A percentile compares a stretch with the other conserved stretches of the same genome.
Conservation (phyloP, 2,797 vertebrate genomes). For the Notolabrus celidotus region DNA sequence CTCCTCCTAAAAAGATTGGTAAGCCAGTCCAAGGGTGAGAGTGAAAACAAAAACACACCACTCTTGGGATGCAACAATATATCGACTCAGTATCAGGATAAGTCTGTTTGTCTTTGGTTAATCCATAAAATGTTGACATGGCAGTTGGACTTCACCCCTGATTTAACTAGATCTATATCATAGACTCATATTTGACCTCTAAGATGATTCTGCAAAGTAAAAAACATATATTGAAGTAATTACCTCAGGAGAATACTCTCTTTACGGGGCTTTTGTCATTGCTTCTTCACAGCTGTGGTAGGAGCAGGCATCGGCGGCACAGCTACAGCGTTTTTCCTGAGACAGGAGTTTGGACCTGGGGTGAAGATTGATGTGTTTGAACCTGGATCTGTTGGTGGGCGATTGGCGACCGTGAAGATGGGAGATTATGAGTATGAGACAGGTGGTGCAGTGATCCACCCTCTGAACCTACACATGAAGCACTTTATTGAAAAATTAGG, state of each 20-base stretch:
- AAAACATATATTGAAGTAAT: no score
- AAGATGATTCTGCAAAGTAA: neutral
- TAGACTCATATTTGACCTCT: no score
- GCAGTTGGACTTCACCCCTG: no score
- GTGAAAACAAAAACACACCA: neutral
- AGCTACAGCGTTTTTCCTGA: conserved; percentile 89
- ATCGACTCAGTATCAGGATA: no score
- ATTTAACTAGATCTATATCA: no score
- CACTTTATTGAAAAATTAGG: conserved; percentile 92
- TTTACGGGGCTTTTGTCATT: conserved; percentile 1
- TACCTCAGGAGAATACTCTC: neutral
- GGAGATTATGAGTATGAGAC: conserved; percentile 88
- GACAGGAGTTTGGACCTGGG: conserved; percentile 90
- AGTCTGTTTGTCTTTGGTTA: no score
- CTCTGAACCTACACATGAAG: conserved; percentile 97
- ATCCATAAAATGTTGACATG: no score
- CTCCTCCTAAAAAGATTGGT: conserved; percentile 84
- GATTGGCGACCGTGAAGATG: conserved; percentile 86
- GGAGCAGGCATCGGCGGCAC: conserved; percentile 93
- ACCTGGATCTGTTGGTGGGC: conserved; percentile 86
- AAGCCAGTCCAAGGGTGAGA: neutral
- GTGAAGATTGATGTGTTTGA: conserved; percentile 92
- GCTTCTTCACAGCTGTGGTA: conserved; percentile 85
- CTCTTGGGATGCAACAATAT: no score
- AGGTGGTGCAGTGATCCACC: conserved; percentile 90